A percentile compares a stretch with the other conserved stretches of the same genome.
Evolutionary conservation across 2,888 invertebrate genomes (phyloP).

Genomic region (Clostera curtula): DNA sequence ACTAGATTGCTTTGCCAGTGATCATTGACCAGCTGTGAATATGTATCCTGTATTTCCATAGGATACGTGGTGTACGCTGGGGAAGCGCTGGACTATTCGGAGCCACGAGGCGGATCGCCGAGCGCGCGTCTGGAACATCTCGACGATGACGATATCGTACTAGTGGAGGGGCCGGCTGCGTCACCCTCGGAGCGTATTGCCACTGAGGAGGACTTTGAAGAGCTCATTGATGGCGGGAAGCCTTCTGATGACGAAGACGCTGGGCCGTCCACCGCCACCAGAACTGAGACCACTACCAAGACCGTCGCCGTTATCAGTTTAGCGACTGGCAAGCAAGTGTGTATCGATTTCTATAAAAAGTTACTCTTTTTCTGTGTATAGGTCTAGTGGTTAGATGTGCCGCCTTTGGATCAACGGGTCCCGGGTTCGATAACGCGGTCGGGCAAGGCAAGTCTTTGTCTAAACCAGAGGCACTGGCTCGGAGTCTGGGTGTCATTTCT

Average conservation of each 20-base stretch:
- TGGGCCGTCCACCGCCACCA: constrained; percentile 63
- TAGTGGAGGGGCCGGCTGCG: constrained; percentile 75
- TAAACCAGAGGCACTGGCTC: no score
- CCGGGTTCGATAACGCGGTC: no score
- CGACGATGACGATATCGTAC: constrained; percentile 77
- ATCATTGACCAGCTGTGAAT: no score
- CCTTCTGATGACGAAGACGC: constrained; percentile 61
- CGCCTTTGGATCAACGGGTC: no score
- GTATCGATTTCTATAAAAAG: no score
- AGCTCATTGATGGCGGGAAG: constrained; percentile 77
- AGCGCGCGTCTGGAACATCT: constrained; percentile 49
- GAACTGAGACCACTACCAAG: constrained; percentile 70
- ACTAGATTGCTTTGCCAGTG: no score
- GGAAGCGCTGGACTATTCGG: constrained; percentile 73
- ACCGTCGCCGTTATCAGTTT: constrained; percentile 71
- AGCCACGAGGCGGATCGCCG: constrained; percentile 42
- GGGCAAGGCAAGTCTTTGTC: no score
- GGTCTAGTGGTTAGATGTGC: no score
- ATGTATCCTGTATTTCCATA: no score
- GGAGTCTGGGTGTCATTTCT: no score
- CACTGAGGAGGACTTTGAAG: constrained; percentile 80
- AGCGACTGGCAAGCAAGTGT: constrained; percentile 61
- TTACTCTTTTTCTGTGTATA: no score
- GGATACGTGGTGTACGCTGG: constrained; percentile 79
- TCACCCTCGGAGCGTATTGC: constrained; percentile 78